Conservation (phyloP, 2,888 invertebrate species). For the Drosophila infuscata region DNA sequence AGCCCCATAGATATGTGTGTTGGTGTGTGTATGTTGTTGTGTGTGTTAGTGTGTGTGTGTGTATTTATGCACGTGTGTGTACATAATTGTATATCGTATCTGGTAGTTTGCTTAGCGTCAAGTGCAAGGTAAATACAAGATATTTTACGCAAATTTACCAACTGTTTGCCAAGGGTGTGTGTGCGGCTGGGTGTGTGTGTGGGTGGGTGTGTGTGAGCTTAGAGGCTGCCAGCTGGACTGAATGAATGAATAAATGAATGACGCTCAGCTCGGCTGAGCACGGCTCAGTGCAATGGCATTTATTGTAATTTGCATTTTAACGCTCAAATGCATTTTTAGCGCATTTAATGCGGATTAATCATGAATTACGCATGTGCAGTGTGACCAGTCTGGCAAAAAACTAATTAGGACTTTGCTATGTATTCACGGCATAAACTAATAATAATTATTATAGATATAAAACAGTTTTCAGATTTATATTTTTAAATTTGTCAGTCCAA, state of each 20-base stretch:
- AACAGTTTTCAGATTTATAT: neutral
- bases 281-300: slow-evolving; percentile 51
- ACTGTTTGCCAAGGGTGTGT: slow-evolving; percentile 60
- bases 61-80: slow-evolving; percentile 22
- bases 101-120: slow-evolving; percentile 77
- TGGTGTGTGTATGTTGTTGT: neutral
- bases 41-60: neutral
- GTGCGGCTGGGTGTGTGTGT: neutral
- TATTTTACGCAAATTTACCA: slow-evolving; percentile 78
- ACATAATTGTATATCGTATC: slow-evolving; percentile 65
- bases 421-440: neutral
- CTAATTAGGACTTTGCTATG: neutral
- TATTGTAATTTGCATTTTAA: slow-evolving; percentile 79
- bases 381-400: slow-evolving; percentile 16
- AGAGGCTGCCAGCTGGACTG: neutral
- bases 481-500: too few species aligned
- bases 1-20: slow-evolving; percentile 9
- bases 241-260: slow-evolving; percentile 3
- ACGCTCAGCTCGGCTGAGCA: slow-evolving; percentile 8
- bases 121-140: slow-evolving; percentile 80
- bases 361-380: slow-evolving; percentile 19
- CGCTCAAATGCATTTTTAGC: slow-evolving; percentile 75
- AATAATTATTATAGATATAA: neutral
- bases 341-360: slow-evolving; percentile 56
- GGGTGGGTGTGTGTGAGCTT: neutral